These are phyloP conservation scores for Argynnis bischoffii DNA, from an alignment of 2,888 invertebrate genomes.

Conservation along the genomic window DNA sequence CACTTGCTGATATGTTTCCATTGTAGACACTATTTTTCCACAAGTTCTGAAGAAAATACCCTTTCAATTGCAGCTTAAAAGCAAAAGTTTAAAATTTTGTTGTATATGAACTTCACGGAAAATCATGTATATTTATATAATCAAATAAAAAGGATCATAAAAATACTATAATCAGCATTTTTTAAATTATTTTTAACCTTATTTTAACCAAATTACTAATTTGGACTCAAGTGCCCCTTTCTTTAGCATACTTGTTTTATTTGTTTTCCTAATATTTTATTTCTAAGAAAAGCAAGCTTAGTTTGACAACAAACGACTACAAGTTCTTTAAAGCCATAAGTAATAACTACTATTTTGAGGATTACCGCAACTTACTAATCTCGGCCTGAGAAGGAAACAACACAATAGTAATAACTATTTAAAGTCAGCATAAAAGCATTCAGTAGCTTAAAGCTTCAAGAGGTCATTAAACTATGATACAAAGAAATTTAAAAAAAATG, in stretches of 20 bases:
- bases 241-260: background rate
- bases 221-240: background rate
- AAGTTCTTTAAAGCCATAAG: conserved; percentile 16
- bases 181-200: too few relatives aligned
- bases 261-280: background rate
- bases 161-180: too few relatives aligned
- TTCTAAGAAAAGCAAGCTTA: conserved; percentile 23
- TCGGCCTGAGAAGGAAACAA: conserved; percentile 51
- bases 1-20: too few relatives aligned
- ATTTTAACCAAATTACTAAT: background rate
- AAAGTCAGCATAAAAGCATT: conserved; percentile 49
- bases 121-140: too few relatives aligned
- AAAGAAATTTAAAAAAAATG: conserved; percentile 32
- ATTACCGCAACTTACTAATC: conserved; percentile 33
- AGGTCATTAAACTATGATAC: conserved; percentile 38
- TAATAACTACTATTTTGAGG: conserved; percentile 16
- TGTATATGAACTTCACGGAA: too few relatives aligned
- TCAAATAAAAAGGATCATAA: too few relatives aligned
- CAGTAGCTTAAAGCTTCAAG: conserved; percentile 48
- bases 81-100: too few relatives aligned
- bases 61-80: too few relatives aligned
- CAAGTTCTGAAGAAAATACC: too few relatives aligned
- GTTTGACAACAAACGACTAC: conserved; percentile 27
- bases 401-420: conserved; percentile 53
- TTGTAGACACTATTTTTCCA: too few relatives aligned